A percentile compares a stretch with the other conserved stretches of the same genome.
Conservation (phyloP, 2,113 vertebrate species). For the Echinops telfairi region DNA sequence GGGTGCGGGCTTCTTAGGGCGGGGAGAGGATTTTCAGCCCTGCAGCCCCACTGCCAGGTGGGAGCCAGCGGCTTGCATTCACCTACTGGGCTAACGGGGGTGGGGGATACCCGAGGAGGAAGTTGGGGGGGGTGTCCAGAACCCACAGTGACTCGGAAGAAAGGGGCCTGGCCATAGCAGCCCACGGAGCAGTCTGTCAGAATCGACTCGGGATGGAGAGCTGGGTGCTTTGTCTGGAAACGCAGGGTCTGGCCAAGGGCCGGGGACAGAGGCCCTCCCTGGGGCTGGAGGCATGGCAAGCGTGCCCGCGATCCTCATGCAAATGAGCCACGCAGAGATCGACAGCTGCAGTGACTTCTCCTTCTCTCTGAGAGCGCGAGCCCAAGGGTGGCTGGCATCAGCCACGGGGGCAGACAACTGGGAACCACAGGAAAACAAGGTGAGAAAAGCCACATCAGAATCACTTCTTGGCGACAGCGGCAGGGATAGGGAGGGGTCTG, state of each 20-base stretch:
- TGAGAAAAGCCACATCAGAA: constrained; percentile 49
- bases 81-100: neutral
- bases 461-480: neutral
- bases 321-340: constrained; percentile 1
- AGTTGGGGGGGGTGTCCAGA: too few relatives aligned
- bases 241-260: neutral
- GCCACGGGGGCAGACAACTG: constrained; percentile 15
- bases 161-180: too few relatives aligned
- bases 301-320: neutral
- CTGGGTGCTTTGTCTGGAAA: neutral
- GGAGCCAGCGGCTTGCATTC: neutral
- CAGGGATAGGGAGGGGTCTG: neutral
- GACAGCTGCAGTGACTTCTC: neutral
- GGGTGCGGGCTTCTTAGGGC: constrained; percentile 12
- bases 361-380: neutral
- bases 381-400: neutral
- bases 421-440: constrained; percentile 61
- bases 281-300: neutral
- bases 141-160: too few relatives aligned
- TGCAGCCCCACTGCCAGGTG: neutral
- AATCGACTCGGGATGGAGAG: neutral
- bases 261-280: neutral
- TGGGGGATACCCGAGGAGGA: too few relatives aligned
- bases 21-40: neutral
- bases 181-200: neutral